Base-by-base conservation (phyloP, 1,140 invertebrate species). In the Procambarus clarkii region DNA sequence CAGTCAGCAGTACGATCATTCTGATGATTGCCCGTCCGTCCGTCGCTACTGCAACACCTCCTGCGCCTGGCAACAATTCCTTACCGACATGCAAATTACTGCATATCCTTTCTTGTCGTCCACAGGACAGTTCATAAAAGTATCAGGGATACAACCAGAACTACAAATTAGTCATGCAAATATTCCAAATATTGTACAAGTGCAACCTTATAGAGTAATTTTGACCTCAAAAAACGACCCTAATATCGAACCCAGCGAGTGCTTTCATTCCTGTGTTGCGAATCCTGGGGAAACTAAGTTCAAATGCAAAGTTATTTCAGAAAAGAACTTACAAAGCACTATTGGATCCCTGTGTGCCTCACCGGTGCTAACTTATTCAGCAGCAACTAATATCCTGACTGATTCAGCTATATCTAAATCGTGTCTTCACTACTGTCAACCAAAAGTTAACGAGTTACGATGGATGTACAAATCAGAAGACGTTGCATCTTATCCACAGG, bases 1-100 rank as follows among this genome's bases (percentile, higher is more conserved):
- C 34, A 34, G 24, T 24, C 15, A 15, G 34, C 4, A 4, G 15
- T 88, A 88, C 18, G n/a, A n/a, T 1, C n/a, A 34, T n/a, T 48
- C 58, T n/a, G 77, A 88, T 15, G 86, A 80, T 24, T 88, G 86
- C 34, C 11, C 77, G 21, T 21, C 86, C 13, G 78, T 69, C 46
- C 44, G 21, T 3, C 58, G 45, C 24, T 54, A 88, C 60, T 88
- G 86, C 86, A 88, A 88, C 78, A 81, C 77, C 45, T 50, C 86
- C 18, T 88, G 86, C 58, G 60, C 18, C 45, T 88, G 86, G 86
- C 2, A 88, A 64, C 58, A 80, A 21, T 88, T 80, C 50, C n/a
- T 80, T 2, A 34, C n/a, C 18, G 50, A 88, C 64, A 13, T 18
- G 21, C 64, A 69, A 18, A 69, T 69, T n/a, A 54, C 21, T 18